Evolutionary conservation across 2,797 vertebrate genomes (phyloP).

Genomic region (Peromyscus nudipes): DNA sequence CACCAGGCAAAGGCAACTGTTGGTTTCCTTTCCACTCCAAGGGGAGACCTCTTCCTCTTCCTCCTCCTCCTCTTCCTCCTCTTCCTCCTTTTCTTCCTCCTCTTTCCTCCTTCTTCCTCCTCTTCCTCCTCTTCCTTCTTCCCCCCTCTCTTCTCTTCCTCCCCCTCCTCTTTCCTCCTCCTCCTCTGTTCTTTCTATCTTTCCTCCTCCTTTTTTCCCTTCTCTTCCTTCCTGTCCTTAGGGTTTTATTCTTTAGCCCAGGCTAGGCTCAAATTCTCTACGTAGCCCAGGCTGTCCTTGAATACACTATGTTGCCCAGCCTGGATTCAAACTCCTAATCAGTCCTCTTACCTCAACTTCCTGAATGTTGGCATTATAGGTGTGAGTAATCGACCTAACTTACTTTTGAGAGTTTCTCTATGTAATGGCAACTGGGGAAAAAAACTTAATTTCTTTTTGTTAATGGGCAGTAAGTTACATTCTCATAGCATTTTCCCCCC

Average conservation of each 20-base stretch:
- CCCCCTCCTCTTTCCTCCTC: not conserved
- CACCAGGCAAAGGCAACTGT: not conserved
- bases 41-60: not conserved
- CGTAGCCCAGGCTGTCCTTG: not conserved
- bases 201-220: not conserved
- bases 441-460: not conserved
- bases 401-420: conserved; percentile 3
- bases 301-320: not conserved
- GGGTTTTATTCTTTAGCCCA: not conserved
- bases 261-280: not conserved
- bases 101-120: too few relatives aligned
- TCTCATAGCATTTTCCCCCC: not conserved
- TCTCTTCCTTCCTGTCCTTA: not conserved
- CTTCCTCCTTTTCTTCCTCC: rapidly evolving
- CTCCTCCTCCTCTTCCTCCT: not conserved
- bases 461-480: not conserved
- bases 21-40: not conserved
- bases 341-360: not conserved
- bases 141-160: not conserved
- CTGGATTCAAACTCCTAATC: not conserved
- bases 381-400: not conserved
- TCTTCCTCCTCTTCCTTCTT: too few relatives aligned
- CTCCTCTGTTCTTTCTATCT: too few relatives aligned
- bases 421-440: not conserved
- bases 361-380: not conserved